Conservation (phyloP, 1,140 invertebrate species). For the Philaenus spumarius region DNA sequence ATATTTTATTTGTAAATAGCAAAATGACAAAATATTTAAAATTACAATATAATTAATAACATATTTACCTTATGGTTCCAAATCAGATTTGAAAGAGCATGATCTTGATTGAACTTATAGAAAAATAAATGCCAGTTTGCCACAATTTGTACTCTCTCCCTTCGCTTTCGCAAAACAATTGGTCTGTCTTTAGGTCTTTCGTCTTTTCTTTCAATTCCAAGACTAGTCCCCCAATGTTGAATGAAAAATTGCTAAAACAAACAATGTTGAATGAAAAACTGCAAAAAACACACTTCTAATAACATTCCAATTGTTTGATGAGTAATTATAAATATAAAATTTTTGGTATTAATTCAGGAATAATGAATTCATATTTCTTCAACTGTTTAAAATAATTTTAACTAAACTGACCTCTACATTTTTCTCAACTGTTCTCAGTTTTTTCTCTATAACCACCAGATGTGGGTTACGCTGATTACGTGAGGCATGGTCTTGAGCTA, state of each 20-base stretch:
- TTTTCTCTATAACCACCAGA: conserved; percentile 61
- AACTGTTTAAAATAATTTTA: no score
- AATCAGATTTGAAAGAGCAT: conserved; percentile 92
- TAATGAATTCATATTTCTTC: no score
- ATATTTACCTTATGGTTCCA: conserved; percentile 97
- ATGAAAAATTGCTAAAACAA: conserved; percentile 39
- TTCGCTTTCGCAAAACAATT: conserved; percentile 80
- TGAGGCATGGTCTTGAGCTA: conserved; percentile 77
- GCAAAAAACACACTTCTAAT: no score
- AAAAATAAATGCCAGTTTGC: conserved; percentile 94
- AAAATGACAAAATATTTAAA: no score
- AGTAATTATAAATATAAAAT: no score
- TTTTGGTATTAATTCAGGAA: no score
- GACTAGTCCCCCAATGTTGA: conserved; percentile 81
- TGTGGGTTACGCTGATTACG: conserved; percentile 56
- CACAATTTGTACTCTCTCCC: conserved; percentile 86
- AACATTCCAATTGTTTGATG: no score
- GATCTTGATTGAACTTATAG: conserved; percentile 92
- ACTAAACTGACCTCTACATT: conserved; percentile 51
- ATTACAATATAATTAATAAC: no score
- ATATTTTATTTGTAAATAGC: no score
- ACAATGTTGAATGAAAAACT: no score
- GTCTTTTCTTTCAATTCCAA: conserved; percentile 62
- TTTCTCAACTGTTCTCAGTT: conserved; percentile 70
- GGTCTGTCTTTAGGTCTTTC: conserved; percentile 59